Conservation (phyloP, 2,797 vertebrate genomes). For the Lepus townsendii region DNA sequence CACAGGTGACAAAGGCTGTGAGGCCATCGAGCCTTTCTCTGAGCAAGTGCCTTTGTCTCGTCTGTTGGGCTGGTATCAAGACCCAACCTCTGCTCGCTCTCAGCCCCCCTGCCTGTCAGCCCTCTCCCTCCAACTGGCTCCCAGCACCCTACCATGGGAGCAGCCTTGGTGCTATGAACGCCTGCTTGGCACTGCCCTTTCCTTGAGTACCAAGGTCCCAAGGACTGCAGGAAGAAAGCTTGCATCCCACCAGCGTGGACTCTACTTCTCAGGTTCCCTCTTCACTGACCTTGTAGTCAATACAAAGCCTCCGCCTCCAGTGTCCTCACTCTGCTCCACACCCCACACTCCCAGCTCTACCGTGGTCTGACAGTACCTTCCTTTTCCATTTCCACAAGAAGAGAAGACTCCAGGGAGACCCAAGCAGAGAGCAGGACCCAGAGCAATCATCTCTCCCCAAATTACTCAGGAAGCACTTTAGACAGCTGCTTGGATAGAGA, state of each 20-base stretch:
- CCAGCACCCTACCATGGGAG: neutral
- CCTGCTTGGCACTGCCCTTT: neutral
- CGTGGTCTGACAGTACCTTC: neutral
- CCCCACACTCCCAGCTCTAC: neutral
- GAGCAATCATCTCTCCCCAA: neutral
- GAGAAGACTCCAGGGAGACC: neutral
- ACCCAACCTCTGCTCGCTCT: neutral
- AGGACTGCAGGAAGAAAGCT: neutral
- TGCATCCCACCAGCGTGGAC: neutral
- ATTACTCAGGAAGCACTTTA: slow-evolving; percentile 31
- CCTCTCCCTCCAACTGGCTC: neutral
- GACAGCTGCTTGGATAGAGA: neutral
- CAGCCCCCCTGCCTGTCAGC: neutral
- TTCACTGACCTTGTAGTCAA: neutral
- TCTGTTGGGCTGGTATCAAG: neutral
- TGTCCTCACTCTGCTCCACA: neutral
- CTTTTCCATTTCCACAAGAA: slow-evolving; percentile 27
- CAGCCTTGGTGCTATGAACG: neutral
- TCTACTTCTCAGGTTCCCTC: neutral
- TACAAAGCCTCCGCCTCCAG: no score
- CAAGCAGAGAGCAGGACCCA: neutral
- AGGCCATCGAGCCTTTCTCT: neutral
- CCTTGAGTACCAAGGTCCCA: neutral
- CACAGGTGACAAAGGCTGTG: neutral
- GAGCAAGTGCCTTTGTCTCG: neutral